Evolutionary conservation across 2,888 invertebrate species (phyloP), one percentile per base, ranked within the genome.

Genomic region (Caenorhabditis panamensis): DNA sequence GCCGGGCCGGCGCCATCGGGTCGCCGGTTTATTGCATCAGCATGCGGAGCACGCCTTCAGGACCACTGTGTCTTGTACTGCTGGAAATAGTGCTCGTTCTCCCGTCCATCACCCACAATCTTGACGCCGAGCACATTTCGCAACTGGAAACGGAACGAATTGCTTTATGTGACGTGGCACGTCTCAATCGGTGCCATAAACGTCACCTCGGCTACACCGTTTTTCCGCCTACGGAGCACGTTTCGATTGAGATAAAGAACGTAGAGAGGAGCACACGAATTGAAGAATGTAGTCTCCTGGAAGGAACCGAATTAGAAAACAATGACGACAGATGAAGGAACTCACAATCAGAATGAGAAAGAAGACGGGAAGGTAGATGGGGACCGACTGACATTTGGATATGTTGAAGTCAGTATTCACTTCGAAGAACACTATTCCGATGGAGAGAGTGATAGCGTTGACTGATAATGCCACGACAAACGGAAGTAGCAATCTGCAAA

Each of bases 61-160:
- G 54, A 63, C 72, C 72, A 73, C 18, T 63, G 64, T 24, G 47
- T 73, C 22, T 64, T 62, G 58, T 73, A 73, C n/a, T 73, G 72
- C 37, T 73, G 63, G 58, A 73, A 73, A 51, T 73, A 73, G 44
- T 73, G 56, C 64, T 73, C 72, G 62, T 63, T 63, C n/a, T 24
- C 20, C 20, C 24, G 11, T 54, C 36, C n/a, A n/a, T 72, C 24
- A 54, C 63, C 62, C n/a, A 63, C 44, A 26, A 63, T 72, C 44
- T 72, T 58, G 49, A 58, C 47, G 59, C n/a, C n/a, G n/a, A n/a
- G n/a, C n/a, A n/a, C n/a, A n/a, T 49, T 22, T 11, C n/a, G 44
- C n/a, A 28, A 22, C 18, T 13, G 18, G 2, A 2, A 53, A 56
- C 31, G 44, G n/a, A 16, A 44, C 56, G 36, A 44, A n/a, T n/a